These are phyloP conservation scores for Sinocyclocheilus anophthalmus DNA, from an alignment of 2,113 vertebrate genomes.

Conservation along the genomic window DNA sequence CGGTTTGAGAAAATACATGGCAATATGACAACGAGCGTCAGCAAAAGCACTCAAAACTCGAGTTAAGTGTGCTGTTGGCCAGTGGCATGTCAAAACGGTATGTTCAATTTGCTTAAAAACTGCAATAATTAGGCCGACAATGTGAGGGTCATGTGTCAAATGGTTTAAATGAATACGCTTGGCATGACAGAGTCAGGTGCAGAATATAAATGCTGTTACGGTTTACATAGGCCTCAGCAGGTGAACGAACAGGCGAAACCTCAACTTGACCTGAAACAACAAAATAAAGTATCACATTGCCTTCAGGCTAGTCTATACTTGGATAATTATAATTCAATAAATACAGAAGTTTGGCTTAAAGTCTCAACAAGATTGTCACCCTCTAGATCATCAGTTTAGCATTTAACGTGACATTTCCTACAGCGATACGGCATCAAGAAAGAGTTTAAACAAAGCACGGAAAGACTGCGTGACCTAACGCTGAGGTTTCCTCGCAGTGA, in stretches of 20 bases:
- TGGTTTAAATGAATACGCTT: not conserved
- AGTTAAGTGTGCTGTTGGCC: not conserved
- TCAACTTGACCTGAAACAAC: slow-evolving; percentile 14
- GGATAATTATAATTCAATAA: slow-evolving; percentile 17
- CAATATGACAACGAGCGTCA: not conserved
- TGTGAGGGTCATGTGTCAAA: slow-evolving; percentile 10
- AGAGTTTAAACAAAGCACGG: not conserved
- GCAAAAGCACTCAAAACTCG: not conserved
- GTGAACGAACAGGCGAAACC: slow-evolving; percentile 3
- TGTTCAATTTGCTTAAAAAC: slow-evolving; percentile 21
- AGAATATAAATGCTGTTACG: slow-evolving; percentile 16
- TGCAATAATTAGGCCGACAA: not conserved
- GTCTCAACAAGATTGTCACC: not conserved
- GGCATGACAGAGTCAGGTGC: not conserved
- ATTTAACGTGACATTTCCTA: slow-evolving; percentile 6
- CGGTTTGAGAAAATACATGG: not conserved
- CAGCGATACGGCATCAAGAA: not conserved
- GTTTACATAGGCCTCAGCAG: not conserved
- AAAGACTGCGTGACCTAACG: not conserved
- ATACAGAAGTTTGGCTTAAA: not conserved
- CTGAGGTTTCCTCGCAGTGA: slow-evolving; percentile 3
- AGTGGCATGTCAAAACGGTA: slow-evolving; percentile 19
- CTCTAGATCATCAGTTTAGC: not conserved
- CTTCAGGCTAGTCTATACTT: not conserved
- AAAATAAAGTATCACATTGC: slow-evolving; percentile 6